Conservation (phyloP, 2,888 invertebrate species). For the Fragum whitleyi region DNA sequence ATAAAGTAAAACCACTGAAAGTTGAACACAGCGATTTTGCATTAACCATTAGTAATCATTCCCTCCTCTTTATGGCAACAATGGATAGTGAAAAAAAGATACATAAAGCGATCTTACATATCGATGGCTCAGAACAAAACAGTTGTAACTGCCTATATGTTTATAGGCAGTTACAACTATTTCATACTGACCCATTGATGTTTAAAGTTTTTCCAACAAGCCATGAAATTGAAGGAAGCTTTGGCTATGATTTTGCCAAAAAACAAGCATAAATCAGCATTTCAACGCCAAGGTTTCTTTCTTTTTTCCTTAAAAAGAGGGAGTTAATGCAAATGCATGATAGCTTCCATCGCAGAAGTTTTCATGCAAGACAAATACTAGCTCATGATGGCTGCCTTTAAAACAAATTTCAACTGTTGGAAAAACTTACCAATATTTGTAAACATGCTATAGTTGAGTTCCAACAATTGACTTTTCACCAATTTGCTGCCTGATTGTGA, state of each 20-base stretch:
- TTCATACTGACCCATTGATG: no score
- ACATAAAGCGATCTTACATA: conserved; percentile 1
- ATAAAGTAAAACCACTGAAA: neutral
- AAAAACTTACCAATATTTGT: conserved; percentile 11
- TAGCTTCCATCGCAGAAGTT: neutral
- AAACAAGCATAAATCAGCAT: neutral
- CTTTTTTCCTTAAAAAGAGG: neutral
- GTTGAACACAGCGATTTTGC: neutral
- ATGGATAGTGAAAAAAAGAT: neutral
- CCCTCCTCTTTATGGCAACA: neutral
- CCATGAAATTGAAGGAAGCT: neutral
- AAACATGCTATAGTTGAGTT: conserved; percentile 6
- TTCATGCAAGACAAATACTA: neutral
- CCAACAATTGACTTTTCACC: conserved; percentile 4
- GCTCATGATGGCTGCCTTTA: neutral
- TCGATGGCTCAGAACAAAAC: no score
- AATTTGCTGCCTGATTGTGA: neutral
- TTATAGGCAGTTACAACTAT: no score
- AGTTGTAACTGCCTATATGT: no score
- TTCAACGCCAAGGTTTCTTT: neutral
- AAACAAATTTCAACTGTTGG: neutral
- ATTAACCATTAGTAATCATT: neutral
- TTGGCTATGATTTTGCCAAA: neutral
- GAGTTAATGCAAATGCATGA: neutral
- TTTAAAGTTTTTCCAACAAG: neutral